Conservation (phyloP, 2,113 vertebrate genomes). For the Elanus axillaris region DNA sequence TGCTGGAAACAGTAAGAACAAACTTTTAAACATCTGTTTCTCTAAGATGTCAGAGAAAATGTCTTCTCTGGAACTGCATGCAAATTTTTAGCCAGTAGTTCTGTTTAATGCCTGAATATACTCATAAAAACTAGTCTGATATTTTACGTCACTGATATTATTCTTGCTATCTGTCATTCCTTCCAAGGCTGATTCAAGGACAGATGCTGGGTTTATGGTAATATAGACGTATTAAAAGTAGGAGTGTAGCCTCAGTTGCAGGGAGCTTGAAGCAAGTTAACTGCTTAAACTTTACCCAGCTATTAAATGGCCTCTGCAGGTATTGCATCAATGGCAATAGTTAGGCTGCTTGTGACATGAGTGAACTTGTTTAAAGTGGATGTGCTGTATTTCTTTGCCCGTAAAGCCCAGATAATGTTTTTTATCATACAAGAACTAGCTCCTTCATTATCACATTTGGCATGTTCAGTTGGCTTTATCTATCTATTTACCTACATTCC, state of each 20-base stretch:
- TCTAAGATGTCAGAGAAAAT: background rate
- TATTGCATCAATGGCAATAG: background rate
- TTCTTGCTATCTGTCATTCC: background rate
- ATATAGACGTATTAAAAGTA: background rate
- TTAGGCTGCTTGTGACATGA: background rate
- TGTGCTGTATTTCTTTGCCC: background rate
- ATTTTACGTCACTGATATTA: background rate
- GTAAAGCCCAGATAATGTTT: background rate
- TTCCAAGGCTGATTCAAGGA: background rate
- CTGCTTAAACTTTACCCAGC: background rate
- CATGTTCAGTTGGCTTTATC: background rate
- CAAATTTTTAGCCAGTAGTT: background rate
- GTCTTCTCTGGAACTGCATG: background rate
- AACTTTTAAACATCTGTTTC: background rate
- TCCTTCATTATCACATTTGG: background rate
- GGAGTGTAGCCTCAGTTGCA: background rate
- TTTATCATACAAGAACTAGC: background rate
- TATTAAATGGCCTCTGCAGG: background rate
- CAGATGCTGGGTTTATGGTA: background rate
- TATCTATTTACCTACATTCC: background rate
- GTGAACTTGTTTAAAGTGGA: background rate
- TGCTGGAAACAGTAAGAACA: background rate
- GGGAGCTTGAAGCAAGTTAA: background rate
- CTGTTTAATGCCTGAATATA: background rate
- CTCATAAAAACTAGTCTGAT: background rate